Base-by-base conservation (phyloP, 2,888 invertebrate genomes). In the Tryphoninae sp. region DNA sequence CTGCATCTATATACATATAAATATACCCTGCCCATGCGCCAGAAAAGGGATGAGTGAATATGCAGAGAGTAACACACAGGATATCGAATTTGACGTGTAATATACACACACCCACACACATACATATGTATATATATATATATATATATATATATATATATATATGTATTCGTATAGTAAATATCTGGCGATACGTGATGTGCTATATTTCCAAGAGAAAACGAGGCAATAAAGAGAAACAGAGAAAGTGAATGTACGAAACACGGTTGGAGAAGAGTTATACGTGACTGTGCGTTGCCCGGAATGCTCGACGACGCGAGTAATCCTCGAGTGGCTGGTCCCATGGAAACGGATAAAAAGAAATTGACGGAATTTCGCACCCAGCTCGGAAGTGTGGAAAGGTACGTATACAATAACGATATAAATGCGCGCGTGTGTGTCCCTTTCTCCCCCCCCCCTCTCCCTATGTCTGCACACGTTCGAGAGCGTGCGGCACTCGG, bases 241-340 rank as follows among this genome's bases (percentile, higher is more conserved):
- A 13, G 64, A 33, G 59, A 69, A 59, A 71, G 74, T 71, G 67
- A 81, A 26, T 16, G 53, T 13, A 69, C 16, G 59, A 65, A 65
- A 80, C 23, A 68, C 61, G 55, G 9, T 64, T 51, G 58, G 55
- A 55, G 53, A 53, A 58, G 64, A 64, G 69, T 69, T 68, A 45
- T 62, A 69, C 53, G 40, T 33, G 33, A 33, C 33, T 6, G 42
- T 67, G 64, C 78, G 58, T 59, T 67, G 78, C 53, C 11, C 45
- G 71, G 40, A 78, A 75, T 33, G 71, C 65, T 73, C 77, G 73
- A 77, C 77, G 78, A 81, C 67, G 65, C 65, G 78, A 42, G 65
- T 78, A 81, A 81, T 81, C 67, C 81, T 78, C 71, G 78, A 78
- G 73, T 74, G 81, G 69, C 71, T 75, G 65, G 65, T 75, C 59